Percentiles rank a stretch among this genome's conserved stretches.
Conservation (phyloP, 1,140 invertebrate genomes). For the Maniola jurtina region DNA sequence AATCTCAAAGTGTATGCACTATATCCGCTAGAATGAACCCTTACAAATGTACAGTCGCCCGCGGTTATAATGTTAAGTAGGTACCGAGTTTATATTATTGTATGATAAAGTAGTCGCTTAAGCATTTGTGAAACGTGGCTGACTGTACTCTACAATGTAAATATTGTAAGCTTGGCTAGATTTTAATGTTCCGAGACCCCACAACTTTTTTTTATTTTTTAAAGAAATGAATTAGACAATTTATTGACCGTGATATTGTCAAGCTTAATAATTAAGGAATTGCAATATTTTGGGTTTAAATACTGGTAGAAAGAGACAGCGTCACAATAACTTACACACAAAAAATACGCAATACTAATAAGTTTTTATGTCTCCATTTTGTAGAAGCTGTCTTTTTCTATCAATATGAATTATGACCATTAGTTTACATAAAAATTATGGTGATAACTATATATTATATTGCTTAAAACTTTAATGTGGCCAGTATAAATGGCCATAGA, state of each 20-base stretch:
- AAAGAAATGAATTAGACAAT: neutral
- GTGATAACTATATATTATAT: constrained; percentile 2
- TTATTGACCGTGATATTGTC: constrained; percentile 5
- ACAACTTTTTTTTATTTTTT: neutral
- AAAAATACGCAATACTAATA: neutral
- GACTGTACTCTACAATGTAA: constrained; percentile 14
- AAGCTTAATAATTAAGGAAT: constrained; percentile 1
- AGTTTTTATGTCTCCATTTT: neutral
- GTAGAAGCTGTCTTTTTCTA: neutral
- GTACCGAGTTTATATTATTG: constrained; percentile 16
- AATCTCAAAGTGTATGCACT: no score
- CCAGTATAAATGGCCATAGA: constrained; percentile 12
- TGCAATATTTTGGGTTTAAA: constrained; percentile 5
- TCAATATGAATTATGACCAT: neutral
- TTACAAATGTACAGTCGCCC: constrained; percentile 15
- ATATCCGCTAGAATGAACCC: no score
- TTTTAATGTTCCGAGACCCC: neutral
- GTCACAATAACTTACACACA: no score
- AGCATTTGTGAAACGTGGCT: constrained; percentile 6
- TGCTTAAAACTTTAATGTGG: constrained; percentile 15
- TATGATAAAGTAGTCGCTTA: constrained; percentile 23
- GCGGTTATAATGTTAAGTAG: constrained; percentile 12
- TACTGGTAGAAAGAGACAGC: neutral
- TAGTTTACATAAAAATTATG: constrained; percentile 5
- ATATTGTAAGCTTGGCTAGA: constrained; percentile 18